Evolutionary conservation across 2,888 invertebrate species (phyloP).

Genomic region (Luperina nickerlii): DNA sequence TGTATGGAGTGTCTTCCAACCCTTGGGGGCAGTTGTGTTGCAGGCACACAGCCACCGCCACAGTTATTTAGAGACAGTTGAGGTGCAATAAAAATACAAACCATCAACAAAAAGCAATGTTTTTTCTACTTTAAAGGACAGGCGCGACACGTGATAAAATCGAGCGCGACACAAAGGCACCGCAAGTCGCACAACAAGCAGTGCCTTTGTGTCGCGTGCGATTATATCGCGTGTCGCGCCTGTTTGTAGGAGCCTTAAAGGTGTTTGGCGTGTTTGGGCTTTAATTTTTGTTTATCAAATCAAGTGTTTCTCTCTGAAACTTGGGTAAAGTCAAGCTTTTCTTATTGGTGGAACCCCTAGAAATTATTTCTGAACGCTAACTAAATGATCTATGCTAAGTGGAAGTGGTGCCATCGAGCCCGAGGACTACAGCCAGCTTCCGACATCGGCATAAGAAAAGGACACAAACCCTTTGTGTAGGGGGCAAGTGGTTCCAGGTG

Average conservation of each 20-base stretch:
- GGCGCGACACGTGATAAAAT: too few relatives aligned
- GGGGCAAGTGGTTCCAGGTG: conserved; percentile 26
- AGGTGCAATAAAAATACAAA: neutral
- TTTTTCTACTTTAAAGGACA: too few relatives aligned
- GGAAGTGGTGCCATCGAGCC: neutral
- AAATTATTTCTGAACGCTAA: neutral
- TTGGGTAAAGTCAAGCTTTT: neutral
- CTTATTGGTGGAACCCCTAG: neutral
- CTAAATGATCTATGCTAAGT: conserved; percentile 26
- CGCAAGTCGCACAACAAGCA: too few relatives aligned
- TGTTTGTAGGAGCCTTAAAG: too few relatives aligned
- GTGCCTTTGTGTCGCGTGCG: too few relatives aligned
- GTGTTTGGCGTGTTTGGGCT: too few relatives aligned
- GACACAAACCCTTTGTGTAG: conserved; percentile 5
- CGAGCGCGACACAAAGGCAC: too few relatives aligned
- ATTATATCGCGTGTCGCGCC: too few relatives aligned
- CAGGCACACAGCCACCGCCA: neutral
- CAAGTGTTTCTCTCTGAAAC: neutral
- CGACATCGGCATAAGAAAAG: neutral
- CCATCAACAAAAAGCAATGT: too few relatives aligned
- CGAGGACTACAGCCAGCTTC: neutral
- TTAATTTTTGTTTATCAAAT: neutral
- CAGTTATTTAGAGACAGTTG: neutral
- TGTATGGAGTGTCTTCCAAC: neutral
- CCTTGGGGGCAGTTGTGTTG: neutral